Evolutionary conservation across 2,797 vertebrate species (phyloP).

Genomic region (Apodemus agrarius): DNA sequence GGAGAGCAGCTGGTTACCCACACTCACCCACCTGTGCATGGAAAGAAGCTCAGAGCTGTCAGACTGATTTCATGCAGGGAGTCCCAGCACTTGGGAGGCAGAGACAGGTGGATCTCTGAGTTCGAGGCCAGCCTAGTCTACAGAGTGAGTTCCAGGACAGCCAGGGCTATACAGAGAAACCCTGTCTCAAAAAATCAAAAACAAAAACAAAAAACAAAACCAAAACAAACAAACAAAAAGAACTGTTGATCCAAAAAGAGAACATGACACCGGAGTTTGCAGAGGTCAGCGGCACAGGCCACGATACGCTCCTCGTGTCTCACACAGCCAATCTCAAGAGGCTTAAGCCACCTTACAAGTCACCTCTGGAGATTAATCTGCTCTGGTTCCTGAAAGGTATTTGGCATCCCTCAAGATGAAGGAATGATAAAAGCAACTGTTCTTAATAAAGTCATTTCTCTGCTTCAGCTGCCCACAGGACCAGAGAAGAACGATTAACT

Average conservation of each 20-base stretch:
- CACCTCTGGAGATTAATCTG: conserved; percentile 72
- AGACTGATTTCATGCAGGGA: neutral
- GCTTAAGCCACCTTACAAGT: conserved; percentile 52
- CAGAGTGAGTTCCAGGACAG: too few species aligned
- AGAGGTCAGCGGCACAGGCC: neutral
- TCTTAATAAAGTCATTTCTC: conserved; percentile 74
- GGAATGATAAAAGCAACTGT: conserved; percentile 70
- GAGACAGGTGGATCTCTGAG: too few species aligned
- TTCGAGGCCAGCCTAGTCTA: too few species aligned
- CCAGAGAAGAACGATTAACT: conserved; percentile 67
- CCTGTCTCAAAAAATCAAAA: too few species aligned
- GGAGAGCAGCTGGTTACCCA: neutral
- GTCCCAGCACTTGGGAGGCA: too few species aligned
- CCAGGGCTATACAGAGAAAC: too few species aligned
- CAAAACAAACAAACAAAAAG: too few species aligned
- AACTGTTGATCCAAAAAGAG: neutral
- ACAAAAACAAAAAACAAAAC: too few species aligned
- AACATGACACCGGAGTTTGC: neutral
- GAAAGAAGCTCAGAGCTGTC: conserved; percentile 11
- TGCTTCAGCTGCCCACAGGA: conserved; percentile 57
- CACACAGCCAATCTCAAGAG: neutral
- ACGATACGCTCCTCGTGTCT: neutral
- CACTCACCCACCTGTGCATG: neutral
- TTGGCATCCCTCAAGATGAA: conserved; percentile 76
- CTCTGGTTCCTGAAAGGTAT: conserved; percentile 65